Conservation (phyloP, 1,140 invertebrate species). For the Polyergus mexicanus region DNA sequence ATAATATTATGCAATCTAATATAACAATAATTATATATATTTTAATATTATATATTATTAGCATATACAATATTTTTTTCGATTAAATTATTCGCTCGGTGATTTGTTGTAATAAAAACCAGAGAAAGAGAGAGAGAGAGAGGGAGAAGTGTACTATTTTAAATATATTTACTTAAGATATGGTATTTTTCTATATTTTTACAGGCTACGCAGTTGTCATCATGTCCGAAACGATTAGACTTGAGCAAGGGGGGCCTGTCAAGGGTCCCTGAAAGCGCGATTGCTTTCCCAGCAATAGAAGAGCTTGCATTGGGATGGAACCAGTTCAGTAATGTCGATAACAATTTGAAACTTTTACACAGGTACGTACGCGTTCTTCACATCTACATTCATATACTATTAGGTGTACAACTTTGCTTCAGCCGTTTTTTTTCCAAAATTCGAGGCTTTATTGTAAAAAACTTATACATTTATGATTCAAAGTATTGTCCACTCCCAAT, state of each 20-base stretch:
- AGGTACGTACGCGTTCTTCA: constrained; percentile 66
- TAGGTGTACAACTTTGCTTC: too few species aligned
- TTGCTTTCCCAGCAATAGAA: constrained; percentile 84
- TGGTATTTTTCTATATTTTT: constrained; percentile 2
- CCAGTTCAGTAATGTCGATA: constrained; percentile 82
- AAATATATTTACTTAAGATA: neutral
- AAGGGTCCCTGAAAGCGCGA: constrained; percentile 82
- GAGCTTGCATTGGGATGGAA: constrained; percentile 87
- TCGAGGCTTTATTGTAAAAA: too few species aligned
- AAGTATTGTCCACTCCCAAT: too few species aligned
- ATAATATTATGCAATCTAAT: neutral
- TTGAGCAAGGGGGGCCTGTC: constrained; percentile 83
- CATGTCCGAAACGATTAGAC: constrained; percentile 83
- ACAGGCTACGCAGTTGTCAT: constrained; percentile 84
- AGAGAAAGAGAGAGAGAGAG: too few species aligned
- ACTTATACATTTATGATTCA: too few species aligned
- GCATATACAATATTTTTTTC: neutral
- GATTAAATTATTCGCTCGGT: neutral
- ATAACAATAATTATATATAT: too few species aligned
- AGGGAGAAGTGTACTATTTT: neutral
- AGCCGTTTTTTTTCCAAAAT: too few species aligned
- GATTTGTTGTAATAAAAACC: neutral
- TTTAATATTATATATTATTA: neutral
- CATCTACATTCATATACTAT: neutral
- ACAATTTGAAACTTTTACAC: constrained; percentile 81